Evolutionary conservation across 2,888 invertebrate species (phyloP), one percentile per base, ranked within the genome.

Genomic region (Caenorhabditis sp.): DNA sequence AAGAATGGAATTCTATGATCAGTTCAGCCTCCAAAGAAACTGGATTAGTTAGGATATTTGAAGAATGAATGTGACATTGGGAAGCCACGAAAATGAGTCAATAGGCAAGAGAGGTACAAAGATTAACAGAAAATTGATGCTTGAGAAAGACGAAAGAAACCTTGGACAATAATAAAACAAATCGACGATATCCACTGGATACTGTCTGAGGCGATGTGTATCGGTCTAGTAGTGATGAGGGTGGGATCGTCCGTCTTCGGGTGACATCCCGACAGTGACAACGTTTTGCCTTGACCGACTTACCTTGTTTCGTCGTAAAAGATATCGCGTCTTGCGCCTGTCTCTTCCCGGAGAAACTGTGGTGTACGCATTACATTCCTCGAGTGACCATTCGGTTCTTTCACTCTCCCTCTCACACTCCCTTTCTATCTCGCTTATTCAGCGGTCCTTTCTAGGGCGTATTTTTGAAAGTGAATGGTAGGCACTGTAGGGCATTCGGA

Each of bases 241-340:
- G 56, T 67, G 32, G 51, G 51, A 55, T 58, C 68, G 60, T n/a
- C 32, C 53, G n/a, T 35, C 60, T 50, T 35, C 37, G 22, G 28
- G 35, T 28, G 58, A 22, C 51, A 20, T 44, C 47, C 62, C 60
- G 26, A 26, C 53, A 60, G 67, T 65, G 76, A 76, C 28, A 55
- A 68, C 55, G 62, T 69, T 58, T 50, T 37, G 67, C 80, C 80
- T 80, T 80, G 80, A 80, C 80, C 80, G 68, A 68, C 56, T 72
- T 71, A 71, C 77, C 77, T 78, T 64, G 69, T 69, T 70, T 64
- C 69, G 56, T 24, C 47, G 24, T 44, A 60, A 74, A 53, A 76
- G 67, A 76, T 74, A 55, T 71, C 71, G 32, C 32, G 61, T 61
- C 26, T 61, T 60, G 24, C 40, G 60, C 28, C 61, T 47, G 61